These are phyloP conservation scores for Acipenser transmontanus DNA, from an alignment of 2,797 vertebrate species.

Conservation along the genomic window DNA sequence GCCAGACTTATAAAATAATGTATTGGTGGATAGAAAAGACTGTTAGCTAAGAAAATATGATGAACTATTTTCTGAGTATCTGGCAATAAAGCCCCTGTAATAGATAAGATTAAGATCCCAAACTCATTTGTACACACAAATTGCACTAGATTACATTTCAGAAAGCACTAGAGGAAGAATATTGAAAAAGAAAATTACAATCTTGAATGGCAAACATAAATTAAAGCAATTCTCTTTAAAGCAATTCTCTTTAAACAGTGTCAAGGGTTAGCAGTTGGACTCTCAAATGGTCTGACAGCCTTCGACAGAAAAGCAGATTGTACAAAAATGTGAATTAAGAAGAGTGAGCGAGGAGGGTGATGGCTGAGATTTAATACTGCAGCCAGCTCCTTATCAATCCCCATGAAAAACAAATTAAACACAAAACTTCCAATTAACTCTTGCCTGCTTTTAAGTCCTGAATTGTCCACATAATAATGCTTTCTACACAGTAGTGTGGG, in stretches of 20 bases:
- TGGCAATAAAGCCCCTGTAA: background rate
- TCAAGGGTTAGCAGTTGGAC: background rate
- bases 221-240: slow-evolving; percentile 2
- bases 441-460: background rate
- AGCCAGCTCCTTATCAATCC: background rate
- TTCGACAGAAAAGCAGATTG: background rate
- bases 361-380: slow-evolving; percentile 1
- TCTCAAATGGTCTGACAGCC: slow-evolving; percentile 1
- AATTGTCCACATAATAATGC: background rate
- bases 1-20: background rate
- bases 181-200: slow-evolving; percentile 8
- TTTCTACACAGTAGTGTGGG: background rate
- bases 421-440: background rate
- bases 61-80: background rate
- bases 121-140: slow-evolving; percentile 1
- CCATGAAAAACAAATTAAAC: background rate
- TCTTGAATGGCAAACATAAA: slow-evolving; percentile 4
- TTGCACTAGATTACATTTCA: background rate
- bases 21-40: too few species aligned
- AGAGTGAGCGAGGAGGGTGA: background rate
- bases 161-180: background rate
- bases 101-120: background rate
- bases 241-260: too few species aligned
- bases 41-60: too few species aligned
- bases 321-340: background rate